These are phyloP conservation scores for Parthenolecanium corni DNA, from an alignment of 2,888 invertebrate genomes.

Conservation along the genomic window DNA sequence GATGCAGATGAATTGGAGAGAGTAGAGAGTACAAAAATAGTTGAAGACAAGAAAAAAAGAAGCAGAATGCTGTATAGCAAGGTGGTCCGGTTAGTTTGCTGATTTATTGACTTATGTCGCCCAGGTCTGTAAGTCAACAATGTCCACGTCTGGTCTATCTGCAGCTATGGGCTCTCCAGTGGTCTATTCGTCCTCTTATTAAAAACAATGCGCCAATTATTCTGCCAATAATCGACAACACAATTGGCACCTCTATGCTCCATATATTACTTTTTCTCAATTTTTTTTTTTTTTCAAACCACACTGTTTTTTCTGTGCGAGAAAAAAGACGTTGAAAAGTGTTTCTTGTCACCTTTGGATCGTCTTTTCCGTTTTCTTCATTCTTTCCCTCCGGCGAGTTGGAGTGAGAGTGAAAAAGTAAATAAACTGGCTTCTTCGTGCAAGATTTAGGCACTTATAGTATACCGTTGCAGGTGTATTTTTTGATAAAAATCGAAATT, in stretches of 20 bases:
- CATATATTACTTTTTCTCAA: constrained; percentile 23
- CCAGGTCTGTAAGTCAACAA: constrained; percentile 4
- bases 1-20: too few species aligned
- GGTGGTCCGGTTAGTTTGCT: constrained; percentile 26
- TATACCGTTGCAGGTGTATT: too few species aligned
- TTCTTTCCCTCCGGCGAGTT: constrained; percentile 1
- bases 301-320: constrained; percentile 4
- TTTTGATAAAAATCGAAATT: too few species aligned
- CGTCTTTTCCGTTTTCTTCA: constrained; percentile 5
- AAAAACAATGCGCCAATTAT: constrained; percentile 28
- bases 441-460: too few species aligned
- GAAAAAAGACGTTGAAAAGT: constrained; percentile 19
- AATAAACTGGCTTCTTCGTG: too few species aligned
- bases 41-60: too few species aligned
- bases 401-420: neutral
- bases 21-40: too few species aligned
- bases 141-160: constrained; percentile 17
- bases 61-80: too few species aligned
- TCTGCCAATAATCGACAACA: constrained; percentile 29
- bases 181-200: constrained; percentile 28
- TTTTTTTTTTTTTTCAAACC: constrained; percentile 4
- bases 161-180: neutral
- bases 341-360: constrained; percentile 20
- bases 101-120: constrained; percentile 27
- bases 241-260: constrained; percentile 28